Evolutionary conservation across 2,888 invertebrate species (phyloP).

Genomic region (Carabus problematicus): DNA sequence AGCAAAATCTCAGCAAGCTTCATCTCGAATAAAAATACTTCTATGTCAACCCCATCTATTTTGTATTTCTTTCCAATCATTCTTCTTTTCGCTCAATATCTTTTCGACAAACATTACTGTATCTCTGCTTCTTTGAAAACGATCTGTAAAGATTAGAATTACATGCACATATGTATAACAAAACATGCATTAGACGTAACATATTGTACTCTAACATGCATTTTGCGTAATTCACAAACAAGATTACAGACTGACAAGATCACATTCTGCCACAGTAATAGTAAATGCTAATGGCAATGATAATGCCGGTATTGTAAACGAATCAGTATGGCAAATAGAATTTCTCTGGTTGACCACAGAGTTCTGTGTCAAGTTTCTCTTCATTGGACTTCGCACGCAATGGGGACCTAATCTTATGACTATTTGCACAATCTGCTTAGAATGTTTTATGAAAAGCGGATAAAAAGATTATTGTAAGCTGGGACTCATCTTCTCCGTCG

Average conservation of each 20-base stretch:
- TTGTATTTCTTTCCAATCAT: too few species aligned
- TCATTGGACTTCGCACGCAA: too few species aligned
- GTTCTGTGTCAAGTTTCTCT: too few species aligned
- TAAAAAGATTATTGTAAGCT: slow-evolving; percentile 11
- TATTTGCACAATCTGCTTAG: not conserved
- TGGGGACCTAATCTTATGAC: not conserved
- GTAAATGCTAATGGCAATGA: not conserved
- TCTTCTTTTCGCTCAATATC: too few species aligned
- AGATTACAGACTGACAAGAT: not conserved
- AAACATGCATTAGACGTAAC: too few species aligned
- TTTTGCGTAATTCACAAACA: slow-evolving; percentile 16
- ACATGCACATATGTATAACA: too few species aligned
- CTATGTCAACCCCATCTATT: too few species aligned
- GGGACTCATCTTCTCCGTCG: not conserved
- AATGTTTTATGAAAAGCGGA: not conserved
- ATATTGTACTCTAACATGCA: not conserved
- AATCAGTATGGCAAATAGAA: slow-evolving; percentile 7
- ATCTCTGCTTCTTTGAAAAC: too few species aligned
- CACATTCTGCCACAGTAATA: not conserved
- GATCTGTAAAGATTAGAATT: too few species aligned
- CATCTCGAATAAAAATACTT: too few species aligned
- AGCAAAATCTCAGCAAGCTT: too few species aligned
- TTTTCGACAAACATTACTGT: too few species aligned
- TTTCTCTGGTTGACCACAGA: not conserved
- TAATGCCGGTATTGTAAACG: slow-evolving; percentile 6